Conservation (phyloP, 2,888 invertebrate species). For the Eilema depressum region DNA sequence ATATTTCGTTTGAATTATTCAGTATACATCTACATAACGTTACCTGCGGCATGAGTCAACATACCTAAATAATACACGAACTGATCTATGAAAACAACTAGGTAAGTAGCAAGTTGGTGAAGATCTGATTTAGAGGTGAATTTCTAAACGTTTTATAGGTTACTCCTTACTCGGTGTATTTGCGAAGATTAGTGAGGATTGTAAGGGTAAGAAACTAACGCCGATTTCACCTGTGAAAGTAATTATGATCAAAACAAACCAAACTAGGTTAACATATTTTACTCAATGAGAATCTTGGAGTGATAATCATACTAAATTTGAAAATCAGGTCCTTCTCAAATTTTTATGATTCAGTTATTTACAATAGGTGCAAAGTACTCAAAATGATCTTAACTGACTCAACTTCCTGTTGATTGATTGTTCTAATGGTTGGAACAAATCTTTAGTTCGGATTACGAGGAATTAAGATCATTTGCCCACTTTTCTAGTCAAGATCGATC, state of each 20-base stretch:
- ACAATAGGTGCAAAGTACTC: no score
- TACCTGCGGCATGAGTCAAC: slow-evolving; percentile 15
- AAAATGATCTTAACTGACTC: no score
- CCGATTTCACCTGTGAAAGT: not conserved
- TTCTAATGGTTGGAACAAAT: no score
- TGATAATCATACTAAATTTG: no score
- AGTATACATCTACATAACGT: slow-evolving; percentile 31
- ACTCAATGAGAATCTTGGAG: no score
- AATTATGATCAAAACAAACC: not conserved
- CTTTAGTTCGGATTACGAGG: no score
- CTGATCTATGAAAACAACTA: not conserved
- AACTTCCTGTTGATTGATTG: no score
- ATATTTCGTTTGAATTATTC: slow-evolving; percentile 38
- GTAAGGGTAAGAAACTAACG: slow-evolving; percentile 15
- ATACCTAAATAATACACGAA: slow-evolving; percentile 21
- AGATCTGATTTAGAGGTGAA: slow-evolving; percentile 6
- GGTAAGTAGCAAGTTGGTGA: slow-evolving; percentile 2
- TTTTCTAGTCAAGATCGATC: no score
- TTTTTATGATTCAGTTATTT: no score
- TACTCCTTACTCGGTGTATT: not conserved
- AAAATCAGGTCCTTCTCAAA: no score
- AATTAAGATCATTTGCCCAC: no score
- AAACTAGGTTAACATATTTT: not conserved
- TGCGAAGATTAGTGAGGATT: slow-evolving; percentile 19
- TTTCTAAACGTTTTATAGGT: slow-evolving; percentile 4